Evolutionary conservation across 2,888 invertebrate genomes (phyloP).

Genomic region (Netelia melanura): DNA sequence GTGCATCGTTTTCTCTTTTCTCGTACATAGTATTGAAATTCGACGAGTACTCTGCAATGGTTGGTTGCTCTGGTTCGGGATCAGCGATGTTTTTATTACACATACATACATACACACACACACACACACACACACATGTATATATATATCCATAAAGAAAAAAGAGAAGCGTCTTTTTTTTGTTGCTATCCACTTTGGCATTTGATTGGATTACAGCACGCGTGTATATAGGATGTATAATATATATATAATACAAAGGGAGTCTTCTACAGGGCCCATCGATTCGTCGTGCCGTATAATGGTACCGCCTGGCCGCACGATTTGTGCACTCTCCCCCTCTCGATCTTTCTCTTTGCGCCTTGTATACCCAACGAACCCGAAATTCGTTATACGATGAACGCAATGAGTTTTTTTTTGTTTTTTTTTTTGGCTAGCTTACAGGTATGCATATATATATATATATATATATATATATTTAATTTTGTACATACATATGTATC

Average conservation of each 20-base stretch:
- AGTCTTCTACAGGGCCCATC: slow-evolving; percentile 65
- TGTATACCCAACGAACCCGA: slow-evolving; percentile 28
- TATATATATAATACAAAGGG: not conserved
- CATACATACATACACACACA: not conserved
- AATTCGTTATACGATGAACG: slow-evolving; percentile 50
- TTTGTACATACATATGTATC: not conserved
- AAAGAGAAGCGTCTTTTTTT: slow-evolving; percentile 77
- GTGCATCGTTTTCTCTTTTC: slow-evolving; percentile 59
- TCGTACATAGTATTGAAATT: slow-evolving; percentile 62
- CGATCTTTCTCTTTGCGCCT: slow-evolving; percentile 1
- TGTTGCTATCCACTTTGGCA: slow-evolving; percentile 81
- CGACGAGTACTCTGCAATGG: slow-evolving; percentile 61
- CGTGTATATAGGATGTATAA: slow-evolving; percentile 40
- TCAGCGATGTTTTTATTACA: slow-evolving; percentile 48
- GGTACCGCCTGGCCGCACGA: slow-evolving; percentile 65
- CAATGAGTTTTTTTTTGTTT: slow-evolving; percentile 54
- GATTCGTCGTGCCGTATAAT: slow-evolving; percentile 75
- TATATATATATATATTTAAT: not conserved
- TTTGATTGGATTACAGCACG: slow-evolving; percentile 82
- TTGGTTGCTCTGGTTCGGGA: slow-evolving; percentile 54
- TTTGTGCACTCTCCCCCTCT: slow-evolving; percentile 18
- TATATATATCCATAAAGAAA: slow-evolving; percentile 56
- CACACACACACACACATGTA: not conserved
- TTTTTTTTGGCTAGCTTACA: not conserved
- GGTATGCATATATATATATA: not conserved